These are phyloP conservation scores for Sander vitreus DNA, from an alignment of 2,113 vertebrate species.

Conservation along the genomic window DNA sequence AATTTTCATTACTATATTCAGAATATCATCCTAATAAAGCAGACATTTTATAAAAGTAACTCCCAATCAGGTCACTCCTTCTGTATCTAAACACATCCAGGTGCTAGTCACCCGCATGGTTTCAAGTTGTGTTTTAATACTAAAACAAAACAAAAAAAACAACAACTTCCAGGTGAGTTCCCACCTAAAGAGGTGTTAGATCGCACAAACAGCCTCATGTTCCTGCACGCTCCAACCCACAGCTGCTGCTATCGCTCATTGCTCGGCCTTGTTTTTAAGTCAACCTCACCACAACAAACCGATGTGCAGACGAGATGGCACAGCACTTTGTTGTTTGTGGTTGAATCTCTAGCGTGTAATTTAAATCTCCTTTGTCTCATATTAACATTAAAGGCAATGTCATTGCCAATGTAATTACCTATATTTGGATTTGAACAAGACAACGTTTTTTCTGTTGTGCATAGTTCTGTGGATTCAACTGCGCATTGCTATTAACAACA, in stretches of 20 bases:
- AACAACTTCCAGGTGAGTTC: constrained; percentile 20
- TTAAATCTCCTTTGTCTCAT: not conserved
- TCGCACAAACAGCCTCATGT: constrained; percentile 32
- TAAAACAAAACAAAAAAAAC: constrained; percentile 33
- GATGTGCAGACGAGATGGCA: constrained; percentile 47
- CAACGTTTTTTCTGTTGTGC: not conserved
- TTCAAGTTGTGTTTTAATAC: constrained; percentile 14
- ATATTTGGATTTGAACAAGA: not conserved
- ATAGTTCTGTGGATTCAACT: not conserved
- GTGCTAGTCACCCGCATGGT: not conserved
- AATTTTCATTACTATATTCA: no score
- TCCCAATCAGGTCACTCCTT: not conserved
- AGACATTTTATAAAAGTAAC: not conserved
- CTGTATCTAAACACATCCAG: not conserved
- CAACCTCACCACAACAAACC: constrained; percentile 45
- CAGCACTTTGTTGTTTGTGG: constrained; percentile 16
- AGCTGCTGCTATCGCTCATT: constrained; percentile 32
- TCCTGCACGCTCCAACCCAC: constrained; percentile 50
- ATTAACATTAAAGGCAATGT: not conserved
- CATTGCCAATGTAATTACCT: not conserved
- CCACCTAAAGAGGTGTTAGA: constrained; percentile 46
- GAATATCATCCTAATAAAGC: not conserved
- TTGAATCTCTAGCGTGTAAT: not conserved
- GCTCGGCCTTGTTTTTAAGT: constrained; percentile 63
- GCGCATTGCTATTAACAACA: no score